Evolutionary conservation across 2,888 invertebrate genomes (phyloP).

Genomic region (Drosophila seclusa): DNA sequence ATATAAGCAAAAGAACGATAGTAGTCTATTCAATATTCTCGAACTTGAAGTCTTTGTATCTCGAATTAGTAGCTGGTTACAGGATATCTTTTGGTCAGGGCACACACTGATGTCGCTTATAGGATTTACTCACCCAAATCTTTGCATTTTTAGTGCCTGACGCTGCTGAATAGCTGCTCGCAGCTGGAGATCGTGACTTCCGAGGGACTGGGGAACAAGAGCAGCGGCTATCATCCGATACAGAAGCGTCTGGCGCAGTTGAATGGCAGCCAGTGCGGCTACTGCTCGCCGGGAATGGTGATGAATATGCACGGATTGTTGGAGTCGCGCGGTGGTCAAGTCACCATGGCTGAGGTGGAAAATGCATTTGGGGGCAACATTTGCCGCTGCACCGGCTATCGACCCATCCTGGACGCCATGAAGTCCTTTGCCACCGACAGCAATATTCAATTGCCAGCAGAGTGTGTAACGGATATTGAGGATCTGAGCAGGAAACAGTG

Average conservation of each 20-base stretch:
- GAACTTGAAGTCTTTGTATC: not conserved
- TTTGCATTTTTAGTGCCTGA: slow-evolving; percentile 86
- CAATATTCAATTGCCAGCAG: slow-evolving; percentile 83
- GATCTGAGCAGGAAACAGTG: slow-evolving; percentile 80
- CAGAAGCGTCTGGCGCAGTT: slow-evolving; percentile 88
- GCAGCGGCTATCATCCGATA: slow-evolving; percentile 89
- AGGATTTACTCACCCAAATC: not conserved
- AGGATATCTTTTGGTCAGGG: not conserved
- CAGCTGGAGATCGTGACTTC: slow-evolving; percentile 90
- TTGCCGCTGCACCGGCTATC: slow-evolving; percentile 92
- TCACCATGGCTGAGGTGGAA: slow-evolving; percentile 89
- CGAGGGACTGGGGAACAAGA: slow-evolving; percentile 90
- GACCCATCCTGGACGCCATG: slow-evolving; percentile 92
- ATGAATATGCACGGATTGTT: slow-evolving; percentile 89
- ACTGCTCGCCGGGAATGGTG: slow-evolving; percentile 91
- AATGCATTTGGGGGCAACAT: slow-evolving; percentile 92
- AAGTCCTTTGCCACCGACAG: slow-evolving; percentile 89
- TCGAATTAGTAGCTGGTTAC: not conserved
- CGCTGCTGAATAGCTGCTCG: slow-evolving; percentile 88
- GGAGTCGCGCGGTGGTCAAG: slow-evolving; percentile 85
- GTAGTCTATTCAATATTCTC: not conserved
- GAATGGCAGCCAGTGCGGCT: slow-evolving; percentile 91
- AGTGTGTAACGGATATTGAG: slow-evolving; percentile 86
- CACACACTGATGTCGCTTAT: not conserved
- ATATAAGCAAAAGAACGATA: no score